These are phyloP conservation scores for Sylvicola cinctus DNA, from an alignment of 2,888 invertebrate genomes.

Conservation along the genomic window DNA sequence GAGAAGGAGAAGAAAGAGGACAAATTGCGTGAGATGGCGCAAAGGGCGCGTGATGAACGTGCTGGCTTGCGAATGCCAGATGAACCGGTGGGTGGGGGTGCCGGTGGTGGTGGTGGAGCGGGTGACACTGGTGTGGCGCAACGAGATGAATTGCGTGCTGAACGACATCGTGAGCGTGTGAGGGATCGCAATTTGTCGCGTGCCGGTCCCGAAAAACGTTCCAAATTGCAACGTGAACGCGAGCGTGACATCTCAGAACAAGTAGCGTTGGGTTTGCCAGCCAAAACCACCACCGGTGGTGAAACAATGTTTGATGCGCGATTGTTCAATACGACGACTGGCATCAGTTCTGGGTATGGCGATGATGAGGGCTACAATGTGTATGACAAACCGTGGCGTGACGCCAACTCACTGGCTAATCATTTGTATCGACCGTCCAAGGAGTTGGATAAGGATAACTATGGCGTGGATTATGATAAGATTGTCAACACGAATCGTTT, in stretches of 20 bases:
- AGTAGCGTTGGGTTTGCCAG: slow-evolving; percentile 90
- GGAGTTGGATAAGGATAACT: slow-evolving; percentile 75
- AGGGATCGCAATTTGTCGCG: slow-evolving; percentile 82
- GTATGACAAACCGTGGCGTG: slow-evolving; percentile 96
- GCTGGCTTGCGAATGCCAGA: slow-evolving; percentile 41
- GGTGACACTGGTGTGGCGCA: slow-evolving; percentile 56
- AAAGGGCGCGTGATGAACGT: slow-evolving; percentile 86
- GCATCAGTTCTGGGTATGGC: slow-evolving; percentile 80
- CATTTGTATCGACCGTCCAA: slow-evolving; percentile 80
- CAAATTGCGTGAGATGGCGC: slow-evolving; percentile 76
- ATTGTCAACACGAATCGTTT: slow-evolving; percentile 82
- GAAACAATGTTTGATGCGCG: slow-evolving; percentile 89
- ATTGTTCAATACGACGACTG: slow-evolving; percentile 80
- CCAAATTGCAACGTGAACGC: slow-evolving; percentile 69
- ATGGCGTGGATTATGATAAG: slow-evolving; percentile 78
- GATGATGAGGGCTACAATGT: slow-evolving; percentile 97
- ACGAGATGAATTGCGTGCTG: slow-evolving; percentile 68
- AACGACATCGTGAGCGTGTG: slow-evolving; percentile 78
- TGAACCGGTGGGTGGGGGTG: slow-evolving; percentile 21
- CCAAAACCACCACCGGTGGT: slow-evolving; percentile 44
- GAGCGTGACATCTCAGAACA: slow-evolving; percentile 97
- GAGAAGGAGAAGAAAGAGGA: slow-evolving; percentile 98
- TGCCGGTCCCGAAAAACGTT: slow-evolving; percentile 85
- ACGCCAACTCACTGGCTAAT: slow-evolving; percentile 62
- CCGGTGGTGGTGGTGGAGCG: slow-evolving; percentile 35